Evolutionary conservation across 2,113 vertebrate genomes (phyloP), one percentile per base, ranked within the genome.

Genomic region (Proteles cristata): DNA sequence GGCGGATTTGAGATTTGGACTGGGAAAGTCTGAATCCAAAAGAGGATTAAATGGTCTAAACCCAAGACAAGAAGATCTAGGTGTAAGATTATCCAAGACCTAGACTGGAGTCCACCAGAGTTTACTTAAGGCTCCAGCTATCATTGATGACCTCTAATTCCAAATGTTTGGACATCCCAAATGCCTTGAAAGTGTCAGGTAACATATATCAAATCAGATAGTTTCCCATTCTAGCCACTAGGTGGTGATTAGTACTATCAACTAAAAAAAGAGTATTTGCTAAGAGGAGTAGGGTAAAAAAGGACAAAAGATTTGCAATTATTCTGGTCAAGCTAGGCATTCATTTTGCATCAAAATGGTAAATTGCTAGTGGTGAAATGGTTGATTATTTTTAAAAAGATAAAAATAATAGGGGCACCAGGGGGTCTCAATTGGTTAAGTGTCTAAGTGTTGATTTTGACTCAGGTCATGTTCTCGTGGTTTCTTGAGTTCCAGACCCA

Each of bases 181-280:
- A 66, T 80, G 7, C 53, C 55, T 86, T 73, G 25, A 63, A 93
- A 12, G 61, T 82, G n/a, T 45, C 79, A 87, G 68, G 69, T 76
- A 85, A 48, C 58, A 76, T 48, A 11, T 55, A 89, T 88, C 43
- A 93, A 85, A 94, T 80, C 33, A 90, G 71, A 90, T 68, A 82
- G 16, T 92, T 96, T 21, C 61, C 39, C 35, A 55, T 73, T 45
- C 39, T 84, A 96, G 74, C 97, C 68, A 96, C 87, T 97, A 96
- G 90, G 79, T 95, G 73, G 80, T 97, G 74, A 55, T 95, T 92
- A 96, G 55, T 87, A 45, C 83, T 83, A 50, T 93, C 33, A 93
- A 15, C 83, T 95, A 73, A 81, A 73, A 73, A 82, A 92, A 87
- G 26, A 86, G 25, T 88, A 65, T 76, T 96, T 90, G 28, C 53